Evolutionary conservation across 2,113 vertebrate species (phyloP), one percentile per base, ranked within the genome.

Genomic region (Mesembrinibis cayennensis): DNA sequence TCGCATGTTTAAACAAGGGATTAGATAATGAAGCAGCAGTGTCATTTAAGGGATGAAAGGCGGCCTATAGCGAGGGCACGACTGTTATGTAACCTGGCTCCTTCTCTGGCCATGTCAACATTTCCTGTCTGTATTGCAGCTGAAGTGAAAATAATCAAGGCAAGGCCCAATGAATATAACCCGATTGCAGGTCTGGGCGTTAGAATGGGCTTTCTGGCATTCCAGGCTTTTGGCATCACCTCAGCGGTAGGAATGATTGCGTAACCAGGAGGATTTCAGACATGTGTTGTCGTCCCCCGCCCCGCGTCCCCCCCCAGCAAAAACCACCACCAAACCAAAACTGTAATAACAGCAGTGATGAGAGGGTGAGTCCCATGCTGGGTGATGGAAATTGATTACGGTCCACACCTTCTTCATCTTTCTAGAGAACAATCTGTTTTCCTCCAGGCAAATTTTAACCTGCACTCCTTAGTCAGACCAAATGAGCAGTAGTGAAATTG

Each of bases 21-120:
- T 95, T 95, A 93, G 82, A 90, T 58, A 83, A 61, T 18, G 62
- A 84, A 86, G 93, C 93, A 95, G 72, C 55, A 38, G 21, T 71
- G 84, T 89, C 80, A 67, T 65, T 61, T 38, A 61, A 42, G 65
- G 47, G 45, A 32, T 76, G 62, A 83, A 80, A 65, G 63, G 66
- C 55, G 76, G 25, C 25, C 7, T 63, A 10, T 17, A 63, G 87
- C 53, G 56, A 83, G 81, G 69, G 47, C 42, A 22, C 20, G 62
- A 16, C 10, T 87, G 47, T 91, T 84, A 69, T 30, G 67, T 87
- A 92, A 95, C 32, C 42, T 45, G 62, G 20, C 45, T 77, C 86
- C 70, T 22, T 25, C 81, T 79, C 18, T 87, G 44, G 42, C 62
- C 45, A 3, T 49, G 76, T 73, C 90, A 79, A 69, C 80, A 94